These are phyloP conservation scores for Drosophila setosimentum DNA, from an alignment of 2,888 invertebrate species.

Conservation along the genomic window DNA sequence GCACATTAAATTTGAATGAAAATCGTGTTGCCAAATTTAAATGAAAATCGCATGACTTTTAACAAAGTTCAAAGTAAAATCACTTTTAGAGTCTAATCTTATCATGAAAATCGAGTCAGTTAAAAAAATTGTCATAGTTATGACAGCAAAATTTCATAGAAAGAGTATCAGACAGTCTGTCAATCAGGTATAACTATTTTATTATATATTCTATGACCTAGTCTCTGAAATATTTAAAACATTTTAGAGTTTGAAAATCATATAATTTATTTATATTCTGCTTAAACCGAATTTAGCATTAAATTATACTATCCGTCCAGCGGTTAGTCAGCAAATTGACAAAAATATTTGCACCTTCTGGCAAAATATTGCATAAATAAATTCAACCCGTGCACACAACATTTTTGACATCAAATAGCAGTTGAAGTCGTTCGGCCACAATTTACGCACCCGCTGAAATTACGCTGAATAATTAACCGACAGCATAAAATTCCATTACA, in stretches of 20 bases:
- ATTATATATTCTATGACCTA: accelerated
- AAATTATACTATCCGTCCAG: conserved; percentile 1
- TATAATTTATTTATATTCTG: not conserved
- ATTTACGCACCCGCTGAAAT: conserved; percentile 27
- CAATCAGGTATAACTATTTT: not conserved
- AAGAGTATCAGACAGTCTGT: not conserved
- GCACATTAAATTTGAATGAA: not conserved
- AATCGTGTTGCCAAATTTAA: not conserved
- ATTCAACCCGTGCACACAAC: conserved; percentile 25
- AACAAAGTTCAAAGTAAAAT: too few species aligned
- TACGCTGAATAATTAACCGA: conserved; percentile 71
- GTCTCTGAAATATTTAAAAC: not conserved
- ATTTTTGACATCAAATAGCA: conserved; percentile 42
- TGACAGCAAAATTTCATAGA: not conserved
- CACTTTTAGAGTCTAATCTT: too few species aligned
- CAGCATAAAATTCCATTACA: conserved; percentile 73
- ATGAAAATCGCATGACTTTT: too few species aligned
- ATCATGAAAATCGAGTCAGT: too few species aligned
- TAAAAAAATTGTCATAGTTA: not conserved
- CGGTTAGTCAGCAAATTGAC: conserved; percentile 37
- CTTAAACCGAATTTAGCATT: not conserved
- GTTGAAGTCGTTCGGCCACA: conserved; percentile 5
- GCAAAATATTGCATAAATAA: conserved; percentile 25
- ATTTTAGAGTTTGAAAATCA: not conserved
- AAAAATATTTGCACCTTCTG: conserved; percentile 30